phyloP scores from a whole-genome alignment of 2,113 vertebrate species.

The Jacana jacana region DNA sequence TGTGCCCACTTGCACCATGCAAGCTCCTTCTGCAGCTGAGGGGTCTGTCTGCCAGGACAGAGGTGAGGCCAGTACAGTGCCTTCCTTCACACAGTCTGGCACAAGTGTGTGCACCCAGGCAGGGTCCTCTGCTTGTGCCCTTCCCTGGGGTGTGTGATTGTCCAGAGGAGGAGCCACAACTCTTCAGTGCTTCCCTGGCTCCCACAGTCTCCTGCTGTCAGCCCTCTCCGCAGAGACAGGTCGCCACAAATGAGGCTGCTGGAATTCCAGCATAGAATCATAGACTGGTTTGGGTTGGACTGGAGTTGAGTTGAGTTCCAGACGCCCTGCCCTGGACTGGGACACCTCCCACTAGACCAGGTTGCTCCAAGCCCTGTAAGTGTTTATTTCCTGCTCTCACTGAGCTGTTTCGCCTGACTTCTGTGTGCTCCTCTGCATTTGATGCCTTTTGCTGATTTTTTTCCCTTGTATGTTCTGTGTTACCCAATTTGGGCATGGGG shows the following conservation, averaged over 20 bases:
- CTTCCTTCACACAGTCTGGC: neutral
- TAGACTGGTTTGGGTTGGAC: too few species aligned
- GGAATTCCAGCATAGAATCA: neutral
- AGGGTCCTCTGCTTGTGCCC: neutral
- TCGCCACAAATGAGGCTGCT: neutral
- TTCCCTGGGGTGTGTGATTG: too few species aligned
- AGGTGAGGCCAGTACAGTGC: neutral
- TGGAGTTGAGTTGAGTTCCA: too few species aligned
- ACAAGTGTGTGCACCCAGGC: too few species aligned
- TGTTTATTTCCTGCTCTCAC: neutral
- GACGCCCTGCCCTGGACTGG: too few species aligned
- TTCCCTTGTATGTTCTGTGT: neutral
- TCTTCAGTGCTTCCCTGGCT: neutral
- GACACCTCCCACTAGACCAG: too few species aligned
- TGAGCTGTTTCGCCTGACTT: neutral
- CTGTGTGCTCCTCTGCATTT: neutral
- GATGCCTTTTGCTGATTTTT: neutral
- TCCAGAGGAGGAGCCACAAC: neutral
- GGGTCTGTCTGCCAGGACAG: neutral
- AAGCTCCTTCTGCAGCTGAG: neutral
- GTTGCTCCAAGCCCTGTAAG: neutral
- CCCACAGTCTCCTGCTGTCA: neutral
- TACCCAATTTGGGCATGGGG: neutral
- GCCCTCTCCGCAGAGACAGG: neutral
- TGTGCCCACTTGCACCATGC: neutral